These are phyloP conservation scores for Romanogobio albipinnatus DNA, from an alignment of 2,113 vertebrate genomes.

Conservation along the genomic window DNA sequence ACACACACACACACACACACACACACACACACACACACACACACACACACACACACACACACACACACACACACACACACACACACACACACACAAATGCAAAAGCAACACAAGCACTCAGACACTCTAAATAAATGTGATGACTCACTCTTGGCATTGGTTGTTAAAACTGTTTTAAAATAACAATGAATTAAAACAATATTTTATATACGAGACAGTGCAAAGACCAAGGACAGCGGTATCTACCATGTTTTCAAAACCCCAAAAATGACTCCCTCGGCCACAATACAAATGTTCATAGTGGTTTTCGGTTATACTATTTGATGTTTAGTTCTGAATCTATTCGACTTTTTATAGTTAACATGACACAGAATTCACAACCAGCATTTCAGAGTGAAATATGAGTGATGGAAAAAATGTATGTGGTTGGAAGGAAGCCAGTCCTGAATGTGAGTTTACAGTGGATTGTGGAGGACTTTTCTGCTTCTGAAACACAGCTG, in stretches of 20 bases:
- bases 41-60: not conserved
- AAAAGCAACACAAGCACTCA: constrained; percentile 20
- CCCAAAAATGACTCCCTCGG: not conserved
- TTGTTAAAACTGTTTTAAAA: constrained; percentile 14
- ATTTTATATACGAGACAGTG: not conserved
- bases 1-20: not conserved
- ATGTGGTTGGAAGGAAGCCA: not conserved
- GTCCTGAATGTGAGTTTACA: not conserved
- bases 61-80: not conserved
- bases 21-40: not conserved
- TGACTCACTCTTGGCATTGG: constrained; percentile 30
- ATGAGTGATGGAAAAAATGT: not conserved
- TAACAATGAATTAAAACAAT: constrained; percentile 1
- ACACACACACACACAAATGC: not conserved
- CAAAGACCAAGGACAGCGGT: not conserved
- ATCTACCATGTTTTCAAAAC: constrained; percentile 36
- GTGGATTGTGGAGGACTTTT: not conserved
- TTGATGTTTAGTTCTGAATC: not conserved
- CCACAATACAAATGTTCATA: not conserved
- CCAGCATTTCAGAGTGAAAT: not conserved
- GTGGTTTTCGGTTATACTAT: not conserved
- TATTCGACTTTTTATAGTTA: not conserved
- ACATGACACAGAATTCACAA: not conserved
- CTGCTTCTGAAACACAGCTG: not conserved
- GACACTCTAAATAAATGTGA: constrained; percentile 19